Conservation (phyloP, 2,797 vertebrate genomes). For the Tympanoctomys barrerae region DNA sequence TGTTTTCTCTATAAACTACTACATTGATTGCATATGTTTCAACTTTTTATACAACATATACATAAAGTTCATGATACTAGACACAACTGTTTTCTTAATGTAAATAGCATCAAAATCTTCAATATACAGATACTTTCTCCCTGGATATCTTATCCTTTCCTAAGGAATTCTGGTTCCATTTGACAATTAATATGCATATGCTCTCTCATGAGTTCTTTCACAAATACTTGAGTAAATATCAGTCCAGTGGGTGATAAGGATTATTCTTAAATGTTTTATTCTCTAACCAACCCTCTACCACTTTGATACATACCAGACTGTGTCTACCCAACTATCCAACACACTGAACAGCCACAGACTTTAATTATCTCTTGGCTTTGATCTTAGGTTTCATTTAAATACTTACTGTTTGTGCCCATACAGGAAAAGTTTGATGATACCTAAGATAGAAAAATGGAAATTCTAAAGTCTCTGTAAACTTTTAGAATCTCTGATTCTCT, state of each 20-base stretch:
- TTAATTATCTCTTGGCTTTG: background rate
- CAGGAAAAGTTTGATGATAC: background rate
- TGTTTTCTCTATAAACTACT: background rate
- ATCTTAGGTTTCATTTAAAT: background rate
- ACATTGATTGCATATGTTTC: background rate
- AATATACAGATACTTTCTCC: background rate
- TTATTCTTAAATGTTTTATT: background rate
- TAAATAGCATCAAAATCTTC: background rate
- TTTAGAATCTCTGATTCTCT: background rate
- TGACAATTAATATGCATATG: background rate
- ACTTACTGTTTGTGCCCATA: background rate
- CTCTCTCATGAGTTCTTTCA: background rate
- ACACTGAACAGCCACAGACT: background rate
- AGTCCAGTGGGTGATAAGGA: background rate
- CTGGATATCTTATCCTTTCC: background rate
- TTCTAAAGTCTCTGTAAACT: background rate
- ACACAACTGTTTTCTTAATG: background rate
- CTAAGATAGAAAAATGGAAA: background rate
- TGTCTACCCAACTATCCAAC: background rate
- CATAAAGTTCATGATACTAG: background rate
- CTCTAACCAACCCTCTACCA: background rate
- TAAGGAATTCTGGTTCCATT: background rate
- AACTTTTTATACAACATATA: background rate
- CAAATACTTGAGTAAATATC: background rate
- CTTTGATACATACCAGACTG: background rate